Evolutionary conservation across 2,888 invertebrate species (phyloP), one percentile per base, ranked within the genome.

Genomic region (Helleia helle): DNA sequence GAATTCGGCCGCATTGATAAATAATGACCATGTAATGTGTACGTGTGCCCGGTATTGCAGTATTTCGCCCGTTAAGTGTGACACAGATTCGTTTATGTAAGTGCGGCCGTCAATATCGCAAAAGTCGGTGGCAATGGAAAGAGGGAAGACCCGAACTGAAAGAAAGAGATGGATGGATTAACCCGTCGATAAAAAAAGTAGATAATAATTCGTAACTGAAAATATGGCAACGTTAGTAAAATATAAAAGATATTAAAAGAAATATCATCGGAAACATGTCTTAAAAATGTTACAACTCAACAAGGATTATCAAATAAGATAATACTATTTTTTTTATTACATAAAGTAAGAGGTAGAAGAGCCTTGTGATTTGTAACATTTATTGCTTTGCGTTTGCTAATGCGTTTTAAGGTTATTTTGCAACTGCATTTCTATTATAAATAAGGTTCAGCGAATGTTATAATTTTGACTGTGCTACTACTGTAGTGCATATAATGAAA

Each of bases 21-120:
- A 14, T 26, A 30, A 18, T 22, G 7, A 8, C 26, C 41, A 43
- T 40, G 31, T 44, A 40, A 39, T 34, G 42, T 18, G 31, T 44
- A 47, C 42, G 47, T 47, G 43, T 37, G 42, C 42, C 49, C 49
- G 46, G 43, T 54, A 54, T 53, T 62, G 59, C 58, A 56, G 57
- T 53, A 56, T 50, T 55, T 43, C 48, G 51, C 52, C 44, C 51
- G 52, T 50, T 47, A 24, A 25, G 22, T 54, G 50, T 58, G 53
- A 55, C 54, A 56, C 53, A 51, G 44, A 58, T 58, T 52, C 57
- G 58, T 63, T 68, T 65, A 66, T 58, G 58, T 65, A 67, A 65
- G 65, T 61, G 51, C 56, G 53, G 54, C 44, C 49, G 50, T 60
- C 57, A 55, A 61, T 66, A 60, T 52, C 51, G 51, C 48, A 51